These are phyloP conservation scores for Nyctalus aviator DNA, from an alignment of 2,797 vertebrate genomes.

Conservation along the genomic window DNA sequence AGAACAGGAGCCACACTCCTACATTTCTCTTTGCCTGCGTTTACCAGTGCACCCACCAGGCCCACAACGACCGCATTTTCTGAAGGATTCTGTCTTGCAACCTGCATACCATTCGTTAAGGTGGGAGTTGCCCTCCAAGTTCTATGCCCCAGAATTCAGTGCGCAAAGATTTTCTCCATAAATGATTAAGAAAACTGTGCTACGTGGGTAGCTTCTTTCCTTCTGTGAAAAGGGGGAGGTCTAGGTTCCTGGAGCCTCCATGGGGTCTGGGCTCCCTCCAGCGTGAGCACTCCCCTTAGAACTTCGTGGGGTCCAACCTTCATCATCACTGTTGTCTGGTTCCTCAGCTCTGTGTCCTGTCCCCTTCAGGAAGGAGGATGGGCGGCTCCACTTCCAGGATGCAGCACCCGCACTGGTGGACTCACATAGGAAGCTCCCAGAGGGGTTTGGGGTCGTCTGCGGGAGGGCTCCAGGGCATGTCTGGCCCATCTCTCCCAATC, in stretches of 20 bases:
- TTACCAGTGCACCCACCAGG: conserved; percentile 81
- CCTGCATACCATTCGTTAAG: conserved; percentile 79
- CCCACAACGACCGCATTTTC: conserved; percentile 84
- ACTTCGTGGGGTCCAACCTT: conserved; percentile 92
- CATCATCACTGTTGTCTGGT: conserved; percentile 91
- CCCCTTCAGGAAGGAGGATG: conserved; percentile 78
- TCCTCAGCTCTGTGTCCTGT: conserved; percentile 81
- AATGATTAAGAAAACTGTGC: conserved; percentile 77
- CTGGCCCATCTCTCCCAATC: too few relatives aligned
- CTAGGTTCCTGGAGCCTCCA: conserved; percentile 91
- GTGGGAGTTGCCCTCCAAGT: conserved; percentile 79
- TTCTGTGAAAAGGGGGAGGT: conserved; percentile 88
- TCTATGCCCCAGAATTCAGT: conserved; percentile 80
- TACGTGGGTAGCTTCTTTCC: neutral
- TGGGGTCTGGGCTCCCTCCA: conserved; percentile 90
- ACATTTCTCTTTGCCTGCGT: conserved; percentile 81
- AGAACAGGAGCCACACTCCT: conserved; percentile 82
- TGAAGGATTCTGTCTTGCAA: conserved; percentile 84
- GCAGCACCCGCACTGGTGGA: conserved; percentile 88
- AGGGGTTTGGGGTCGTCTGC: conserved; percentile 89
- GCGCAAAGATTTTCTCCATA: conserved; percentile 83
- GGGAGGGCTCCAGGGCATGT: too few relatives aligned
- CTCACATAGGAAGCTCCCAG: conserved; percentile 92
- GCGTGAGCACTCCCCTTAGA: conserved; percentile 87
- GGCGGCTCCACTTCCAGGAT: conserved; percentile 89